Evolutionary conservation across 1,140 invertebrate species (phyloP), one percentile per base, ranked within the genome.

Genomic region (Monomorium pharaonis): DNA sequence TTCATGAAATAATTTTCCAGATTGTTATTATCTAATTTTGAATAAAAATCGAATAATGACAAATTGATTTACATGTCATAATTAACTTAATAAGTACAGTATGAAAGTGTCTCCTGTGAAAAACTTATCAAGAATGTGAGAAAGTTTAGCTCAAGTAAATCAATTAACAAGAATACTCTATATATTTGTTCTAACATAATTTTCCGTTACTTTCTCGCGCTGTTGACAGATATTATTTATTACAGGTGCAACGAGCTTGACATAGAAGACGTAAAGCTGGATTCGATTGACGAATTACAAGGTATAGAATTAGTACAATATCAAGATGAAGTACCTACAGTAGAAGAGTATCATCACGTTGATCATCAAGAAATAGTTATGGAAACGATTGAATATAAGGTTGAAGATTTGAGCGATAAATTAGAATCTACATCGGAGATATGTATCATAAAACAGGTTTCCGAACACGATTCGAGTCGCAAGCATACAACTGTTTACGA

Each of bases 161-260:
- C 33, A 18, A 21, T 54, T 54, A 6, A 47, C 10, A 42, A 70
- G 18, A 77, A n/a, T 27, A 21, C 5, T 37, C 7, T 37, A 3
- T 65, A 44, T 74, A 33, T 83, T 72, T 83, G 33, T 42, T 76
- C 18, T 69, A 30, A 56, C 5, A 54, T 16, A 16, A 33, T 27
- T 33, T 3, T 10, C 2, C 18, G 12, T 85, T 76, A 51, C 84
- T 56, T 74, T 7, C 67, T 77, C 51, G 62, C 56, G 74, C 33
- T 49, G 72, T 86, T 92, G 84, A 92, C 89, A 65, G 37, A 47
- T 78, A 42, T 89, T 92, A 74, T 92, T 54, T 63, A 80, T 92
- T 92, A 58, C 92, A 92, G 92, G 86, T 92, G 75, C 72, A 4
- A 83, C 65, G 62, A 58, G 63, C 44, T 63, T 67, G 72, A 77